Base-by-base conservation (phyloP, 37 sponge, comb jelly and placozoan genomes). In the Amphimedon queenslandica region DNA sequence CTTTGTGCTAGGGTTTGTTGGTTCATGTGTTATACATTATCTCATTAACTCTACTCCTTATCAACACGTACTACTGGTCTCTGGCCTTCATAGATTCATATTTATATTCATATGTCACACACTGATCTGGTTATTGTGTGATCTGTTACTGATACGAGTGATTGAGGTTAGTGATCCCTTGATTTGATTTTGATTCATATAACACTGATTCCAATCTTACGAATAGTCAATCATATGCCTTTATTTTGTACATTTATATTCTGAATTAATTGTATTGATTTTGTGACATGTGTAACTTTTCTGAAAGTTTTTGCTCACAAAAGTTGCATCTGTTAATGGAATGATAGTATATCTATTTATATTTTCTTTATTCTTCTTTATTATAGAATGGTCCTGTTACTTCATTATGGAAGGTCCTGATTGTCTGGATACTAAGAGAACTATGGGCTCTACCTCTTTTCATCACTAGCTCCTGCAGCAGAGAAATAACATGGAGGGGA, bases 371-470 rank as follows among this genome's bases (percentile, higher is more conserved):
- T 47, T 18, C 53, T 47, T 47, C 53, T 39, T 35, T 10, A 18
- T 32, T 37, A 11, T 58, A 91, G 92, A 78, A 78, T 61, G 84
- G 88, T 30, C 13, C 75, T 28, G 28, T 85, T 0, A 42, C 65
- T 25, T 42, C 77, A 16, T 37, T 77, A 42, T 66, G 74, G 77
- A 51, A 41, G 34, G 53, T 91, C 16, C 47, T 87, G 23, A 30
- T 83, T 13, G 82, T 85, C 21, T 92, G 93, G 93, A 53, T 39
- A 4, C 30, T 88, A 33, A 57, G 93, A 35, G 93, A 92, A 63
- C 31, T 72, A 36, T 72, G 80, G 78, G 69, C 93, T 1, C 29
- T 76, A 24, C 82, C 85, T 16, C 66, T 80, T 20, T 88, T 92
- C 64, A 0, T 92, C 3, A 63, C 57, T 1, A 76, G 84, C 0